Evolutionary conservation across 2,113 vertebrate genomes (phyloP).

Genomic region (Hepsetus odoe): DNA sequence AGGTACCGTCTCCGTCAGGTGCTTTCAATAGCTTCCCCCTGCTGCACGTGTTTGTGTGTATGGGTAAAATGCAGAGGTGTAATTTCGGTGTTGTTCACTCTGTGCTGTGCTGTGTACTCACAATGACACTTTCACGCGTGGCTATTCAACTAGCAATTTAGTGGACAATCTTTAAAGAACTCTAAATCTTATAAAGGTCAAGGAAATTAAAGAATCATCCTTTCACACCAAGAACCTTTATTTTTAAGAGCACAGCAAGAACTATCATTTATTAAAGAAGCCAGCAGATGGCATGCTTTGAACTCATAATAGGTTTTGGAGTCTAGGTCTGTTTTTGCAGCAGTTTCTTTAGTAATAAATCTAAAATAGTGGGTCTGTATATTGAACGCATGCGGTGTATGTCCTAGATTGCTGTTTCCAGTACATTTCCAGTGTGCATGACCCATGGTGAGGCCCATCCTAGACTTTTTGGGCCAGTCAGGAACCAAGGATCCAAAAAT

Average conservation of each 20-base stretch:
- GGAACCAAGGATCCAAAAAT: too few species aligned
- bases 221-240: background rate
- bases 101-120: too few species aligned
- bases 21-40: too few species aligned
- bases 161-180: too few species aligned
- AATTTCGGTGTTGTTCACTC: too few species aligned
- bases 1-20: too few species aligned
- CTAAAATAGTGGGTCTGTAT: conserved; percentile 7
- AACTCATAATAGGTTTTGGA: background rate
- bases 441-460: background rate
- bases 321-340: background rate
- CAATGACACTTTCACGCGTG: too few species aligned
- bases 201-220: too few species aligned
- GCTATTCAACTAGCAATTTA: too few species aligned
- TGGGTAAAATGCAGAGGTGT: too few species aligned
- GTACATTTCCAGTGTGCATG: background rate
- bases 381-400: background rate
- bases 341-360: conserved; percentile 10
- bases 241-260: background rate
- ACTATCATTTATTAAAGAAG: background rate
- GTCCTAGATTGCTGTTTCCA: conserved; percentile 3
- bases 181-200: too few species aligned
- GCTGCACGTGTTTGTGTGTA: too few species aligned
- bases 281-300: conserved; percentile 56
- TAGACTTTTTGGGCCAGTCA: background rate